Percentiles rank a stretch among this genome's conserved stretches.
These are phyloP conservation scores for Cactoblastis cactorum DNA, from an alignment of 2,888 invertebrate genomes.

Conservation along the genomic window DNA sequence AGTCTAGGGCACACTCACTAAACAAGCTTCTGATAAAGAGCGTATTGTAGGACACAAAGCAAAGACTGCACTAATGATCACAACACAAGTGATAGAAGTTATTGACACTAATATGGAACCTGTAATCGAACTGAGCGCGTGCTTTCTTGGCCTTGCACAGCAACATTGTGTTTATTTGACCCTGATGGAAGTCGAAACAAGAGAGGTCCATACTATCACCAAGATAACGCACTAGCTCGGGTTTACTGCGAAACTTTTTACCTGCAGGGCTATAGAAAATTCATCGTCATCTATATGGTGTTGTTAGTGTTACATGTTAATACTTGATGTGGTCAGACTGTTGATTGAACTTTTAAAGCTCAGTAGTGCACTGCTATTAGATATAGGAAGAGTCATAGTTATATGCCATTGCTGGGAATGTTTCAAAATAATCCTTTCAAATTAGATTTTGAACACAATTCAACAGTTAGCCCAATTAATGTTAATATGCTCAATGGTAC, in stretches of 20 bases:
- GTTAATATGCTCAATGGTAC: background rate
- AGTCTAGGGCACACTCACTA: constrained; percentile 36
- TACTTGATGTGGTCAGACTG: constrained; percentile 29
- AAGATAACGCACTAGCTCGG: constrained; percentile 87
- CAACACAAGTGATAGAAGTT: constrained; percentile 70
- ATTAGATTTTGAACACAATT: too few relatives aligned
- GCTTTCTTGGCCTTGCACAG: constrained; percentile 85
- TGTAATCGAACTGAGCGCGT: constrained; percentile 84
- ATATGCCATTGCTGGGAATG: background rate
- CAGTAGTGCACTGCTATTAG: constrained; percentile 4
- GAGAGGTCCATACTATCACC: constrained; percentile 89
- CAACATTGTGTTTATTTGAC: constrained; percentile 85
- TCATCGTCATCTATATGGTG: constrained; percentile 38
- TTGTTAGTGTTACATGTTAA: constrained; percentile 30
- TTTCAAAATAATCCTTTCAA: too few relatives aligned
- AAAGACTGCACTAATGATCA: constrained; percentile 71
- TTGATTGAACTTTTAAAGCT: constrained; percentile 14
- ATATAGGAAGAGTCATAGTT: background rate
- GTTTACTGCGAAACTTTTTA: constrained; percentile 89
- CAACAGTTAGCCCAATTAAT: too few relatives aligned
- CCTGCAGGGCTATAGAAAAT: constrained; percentile 87
- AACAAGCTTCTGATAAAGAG: constrained; percentile 40
- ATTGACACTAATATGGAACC: constrained; percentile 72
- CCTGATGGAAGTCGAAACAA: constrained; percentile 90
- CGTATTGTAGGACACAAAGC: constrained; percentile 51